A percentile compares a stretch with the other conserved stretches of the same genome.
phyloP scores from a whole-genome alignment of 1,140 invertebrate genomes.

The Aricia agestis region DNA sequence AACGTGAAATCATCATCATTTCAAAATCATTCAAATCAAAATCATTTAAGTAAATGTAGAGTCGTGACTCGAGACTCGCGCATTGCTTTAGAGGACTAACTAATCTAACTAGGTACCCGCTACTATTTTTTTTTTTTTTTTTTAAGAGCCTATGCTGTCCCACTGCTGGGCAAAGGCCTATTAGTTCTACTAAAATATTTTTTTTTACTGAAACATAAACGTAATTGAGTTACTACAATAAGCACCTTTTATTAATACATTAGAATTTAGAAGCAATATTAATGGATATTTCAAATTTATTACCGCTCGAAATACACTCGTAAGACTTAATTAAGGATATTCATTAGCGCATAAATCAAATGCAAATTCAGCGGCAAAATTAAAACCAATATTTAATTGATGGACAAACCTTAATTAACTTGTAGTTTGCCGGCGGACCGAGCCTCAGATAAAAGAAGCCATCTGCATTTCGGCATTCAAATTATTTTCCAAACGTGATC shows the following conservation, averaged over 20 bases:
- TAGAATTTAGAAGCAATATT: background rate
- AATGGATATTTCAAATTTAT: constrained; percentile 14
- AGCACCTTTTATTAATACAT: background rate
- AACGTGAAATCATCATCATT: too few species aligned
- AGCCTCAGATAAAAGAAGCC: constrained; percentile 69
- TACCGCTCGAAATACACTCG: background rate
- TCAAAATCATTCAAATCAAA: too few species aligned
- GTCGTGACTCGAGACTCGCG: too few species aligned
- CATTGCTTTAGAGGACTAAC: background rate
- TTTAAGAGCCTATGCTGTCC: too few species aligned
- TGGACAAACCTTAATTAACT: constrained; percentile 75
- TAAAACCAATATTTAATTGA: constrained; percentile 74
- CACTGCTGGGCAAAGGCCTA: too few species aligned
- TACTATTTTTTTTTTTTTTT: too few species aligned
- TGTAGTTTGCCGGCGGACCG: constrained; percentile 61
- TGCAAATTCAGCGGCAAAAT: constrained; percentile 58
- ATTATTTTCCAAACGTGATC: constrained; percentile 74
- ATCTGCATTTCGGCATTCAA: constrained; percentile 75
- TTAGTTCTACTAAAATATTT: background rate
- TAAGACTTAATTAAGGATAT: constrained; percentile 54
- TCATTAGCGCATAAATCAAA: constrained; percentile 58
- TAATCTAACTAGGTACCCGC: too few species aligned
- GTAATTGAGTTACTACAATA: background rate
- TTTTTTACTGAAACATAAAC: background rate
- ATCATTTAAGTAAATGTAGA: too few species aligned